phyloP scores from a whole-genome alignment of 2,113 vertebrate genomes.

The Emydura subglobosa region DNA sequence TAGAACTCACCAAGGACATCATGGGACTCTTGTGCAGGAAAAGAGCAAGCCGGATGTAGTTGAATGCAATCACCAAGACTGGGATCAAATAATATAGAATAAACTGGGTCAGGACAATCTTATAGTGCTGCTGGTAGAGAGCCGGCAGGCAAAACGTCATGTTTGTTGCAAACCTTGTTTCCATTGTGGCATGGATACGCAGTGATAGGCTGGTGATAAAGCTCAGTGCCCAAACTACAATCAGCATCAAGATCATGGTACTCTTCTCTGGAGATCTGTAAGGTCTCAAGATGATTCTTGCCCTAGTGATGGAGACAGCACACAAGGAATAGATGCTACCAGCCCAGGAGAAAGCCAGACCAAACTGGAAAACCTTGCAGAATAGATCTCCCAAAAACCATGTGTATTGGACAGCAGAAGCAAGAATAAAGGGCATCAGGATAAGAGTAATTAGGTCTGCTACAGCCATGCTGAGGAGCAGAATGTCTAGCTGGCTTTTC shows the following conservation, averaged over 20 bases:
- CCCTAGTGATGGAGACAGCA: constrained; percentile 79
- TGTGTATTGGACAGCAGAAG: constrained; percentile 73
- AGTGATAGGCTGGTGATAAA: constrained; percentile 79
- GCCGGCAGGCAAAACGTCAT: constrained; percentile 77
- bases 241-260: constrained; percentile 74
- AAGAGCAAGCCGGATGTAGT: constrained; percentile 74
- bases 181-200: constrained; percentile 74
- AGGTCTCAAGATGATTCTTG: constrained; percentile 77
- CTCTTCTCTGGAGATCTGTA: constrained; percentile 74
- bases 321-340: constrained; percentile 84
- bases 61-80: constrained; percentile 80
- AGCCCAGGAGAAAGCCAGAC: constrained; percentile 79
- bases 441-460: constrained; percentile 81
- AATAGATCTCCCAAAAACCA: constrained; percentile 78
- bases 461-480: constrained; percentile 81
- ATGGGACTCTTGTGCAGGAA: constrained; percentile 81
- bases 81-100: constrained; percentile 80
- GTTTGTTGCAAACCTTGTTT: constrained; percentile 63
- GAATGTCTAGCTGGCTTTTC: constrained; percentile 79
- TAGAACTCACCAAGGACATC: constrained; percentile 76
- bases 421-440: constrained; percentile 80
- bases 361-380: constrained; percentile 84
- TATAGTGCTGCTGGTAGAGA: constrained; percentile 78
- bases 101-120: constrained; percentile 79
- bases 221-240: constrained; percentile 77